These are phyloP conservation scores for Graphium colonna DNA, from an alignment of 2,888 invertebrate genomes.

Conservation along the genomic window DNA sequence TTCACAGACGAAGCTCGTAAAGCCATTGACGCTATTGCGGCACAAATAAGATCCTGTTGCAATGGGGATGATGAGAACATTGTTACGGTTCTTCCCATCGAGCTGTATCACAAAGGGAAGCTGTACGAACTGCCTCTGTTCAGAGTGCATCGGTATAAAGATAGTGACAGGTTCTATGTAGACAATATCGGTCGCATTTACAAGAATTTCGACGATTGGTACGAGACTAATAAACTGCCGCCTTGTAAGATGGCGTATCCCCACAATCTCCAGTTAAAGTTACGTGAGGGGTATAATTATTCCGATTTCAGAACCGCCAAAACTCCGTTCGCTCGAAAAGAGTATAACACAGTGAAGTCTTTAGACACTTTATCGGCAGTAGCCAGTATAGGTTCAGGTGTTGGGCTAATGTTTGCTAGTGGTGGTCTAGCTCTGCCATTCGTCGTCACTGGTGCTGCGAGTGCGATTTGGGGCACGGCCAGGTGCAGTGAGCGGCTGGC, in stretches of 20 bases:
- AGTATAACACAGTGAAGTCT: background rate
- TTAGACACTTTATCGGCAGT: conserved; percentile 30
- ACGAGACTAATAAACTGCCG: conserved; percentile 27
- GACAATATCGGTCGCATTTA: conserved; percentile 29
- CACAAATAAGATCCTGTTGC: conserved; percentile 30
- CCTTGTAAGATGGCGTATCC: conserved; percentile 31
- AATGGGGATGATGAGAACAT: conserved; percentile 28
- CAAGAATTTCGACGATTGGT: conserved; percentile 26
- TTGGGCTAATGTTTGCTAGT: conserved; percentile 28
- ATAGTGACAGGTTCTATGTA: conserved; percentile 26
- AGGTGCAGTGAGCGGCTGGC: conserved; percentile 28
- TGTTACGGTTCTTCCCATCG: conserved; percentile 32
- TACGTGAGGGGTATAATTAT: conserved; percentile 25
- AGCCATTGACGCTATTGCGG: conserved; percentile 31
- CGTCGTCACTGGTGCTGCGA: conserved; percentile 26
- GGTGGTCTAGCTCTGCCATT: conserved; percentile 32
- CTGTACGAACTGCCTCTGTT: conserved; percentile 34
- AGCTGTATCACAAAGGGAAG: conserved; percentile 29
- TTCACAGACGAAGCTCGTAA: conserved; percentile 29
- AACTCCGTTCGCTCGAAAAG: background rate
- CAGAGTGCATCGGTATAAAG: conserved; percentile 26
- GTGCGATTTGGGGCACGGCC: conserved; percentile 29
- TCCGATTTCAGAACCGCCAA: conserved; percentile 14
- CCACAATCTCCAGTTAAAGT: conserved; percentile 20
- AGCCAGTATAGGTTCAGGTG: conserved; percentile 27